Evolutionary conservation across 1,140 invertebrate genomes (phyloP), one percentile per base, ranked within the genome.

Genomic region (Polypedilum vanderplanki): DNA sequence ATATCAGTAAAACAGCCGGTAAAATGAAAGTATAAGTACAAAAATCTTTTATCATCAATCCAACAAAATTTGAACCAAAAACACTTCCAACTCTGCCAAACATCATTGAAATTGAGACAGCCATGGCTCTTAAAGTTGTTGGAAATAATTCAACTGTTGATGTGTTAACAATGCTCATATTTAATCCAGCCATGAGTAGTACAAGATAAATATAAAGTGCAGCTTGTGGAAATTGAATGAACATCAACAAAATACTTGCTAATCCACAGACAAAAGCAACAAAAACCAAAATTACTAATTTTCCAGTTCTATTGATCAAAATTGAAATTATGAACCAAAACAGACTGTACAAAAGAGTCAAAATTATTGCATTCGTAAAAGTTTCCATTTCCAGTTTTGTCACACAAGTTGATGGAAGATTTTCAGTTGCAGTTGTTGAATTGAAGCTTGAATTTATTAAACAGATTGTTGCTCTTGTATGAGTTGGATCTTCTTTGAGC

Each of bases 81-180:
- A 78, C 77, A 57, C 77, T 78, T 17, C 79, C 79, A 8, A 80
- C 75, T 12, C 80, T 76, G n/a, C 80, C 80, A 2, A 77, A 40
- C 78, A 80, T 79, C 57, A 81, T 76, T 5, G 79, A 77, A 18
- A 81, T 77, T 40, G 78, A 79, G 20, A 81, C 78, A 22, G 80
- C 80, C 79, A 80, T 81, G 17, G 78, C 87, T 20, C 87, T 88
- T 76, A n/a, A 76, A 74, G 78, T 75, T 18, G 80, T 81, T 41
- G 80, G 80, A 75, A 77, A 80, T n/a, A 81, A 41, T 73, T 81
- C 80, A 0, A 81, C 80, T 12, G 79, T 77, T 41, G 78, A 76
- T 17, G 80, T 76, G 76, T 78, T 81, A 5, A 80, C 74, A 41
- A 81, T 78, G 41, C 74, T 78, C 12, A 78, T 77, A 64, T 77